Evolutionary conservation across 2,113 vertebrate species (phyloP).

Genomic region (Anseranas semipalmata): DNA sequence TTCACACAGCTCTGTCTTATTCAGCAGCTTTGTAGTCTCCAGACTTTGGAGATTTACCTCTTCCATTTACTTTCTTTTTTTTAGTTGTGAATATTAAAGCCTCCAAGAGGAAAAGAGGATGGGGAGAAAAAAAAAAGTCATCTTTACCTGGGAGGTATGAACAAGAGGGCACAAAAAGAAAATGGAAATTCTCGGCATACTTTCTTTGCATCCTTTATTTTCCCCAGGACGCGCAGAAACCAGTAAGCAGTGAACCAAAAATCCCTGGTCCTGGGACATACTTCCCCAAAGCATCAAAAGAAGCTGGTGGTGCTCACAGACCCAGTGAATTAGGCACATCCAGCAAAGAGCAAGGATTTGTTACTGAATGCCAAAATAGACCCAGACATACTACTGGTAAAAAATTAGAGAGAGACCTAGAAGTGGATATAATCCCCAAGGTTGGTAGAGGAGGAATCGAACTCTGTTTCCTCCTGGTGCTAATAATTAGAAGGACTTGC

Average conservation of each 20-base stretch:
- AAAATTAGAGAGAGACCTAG: not conserved
- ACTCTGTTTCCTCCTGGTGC: not conserved
- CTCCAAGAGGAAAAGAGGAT: constrained; percentile 10
- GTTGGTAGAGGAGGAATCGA: not conserved
- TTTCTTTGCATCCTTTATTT: not conserved
- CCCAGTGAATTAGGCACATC: not conserved
- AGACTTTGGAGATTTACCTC: constrained; percentile 6
- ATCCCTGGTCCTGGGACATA: not conserved
- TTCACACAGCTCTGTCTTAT: not conserved
- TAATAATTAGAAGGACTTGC: constrained; percentile 18
- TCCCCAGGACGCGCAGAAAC: not conserved
- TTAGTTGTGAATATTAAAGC: not conserved
- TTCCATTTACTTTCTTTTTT: not conserved
- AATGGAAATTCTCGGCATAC: not conserved
- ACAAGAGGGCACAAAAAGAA: not conserved
- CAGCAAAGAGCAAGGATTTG: not conserved
- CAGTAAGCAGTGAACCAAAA: not conserved
- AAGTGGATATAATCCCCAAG: not conserved
- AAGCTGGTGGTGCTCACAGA: not conserved
- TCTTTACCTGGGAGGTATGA: not conserved
- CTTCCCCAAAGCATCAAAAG: not conserved
- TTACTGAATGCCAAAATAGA: not conserved
- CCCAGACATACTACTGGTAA: not conserved
- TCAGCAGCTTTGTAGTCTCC: constrained; percentile 4
- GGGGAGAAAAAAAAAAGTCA: not conserved